Conservation (phyloP, 2,888 invertebrate genomes). For the Tanytarsus gracilentus region DNA sequence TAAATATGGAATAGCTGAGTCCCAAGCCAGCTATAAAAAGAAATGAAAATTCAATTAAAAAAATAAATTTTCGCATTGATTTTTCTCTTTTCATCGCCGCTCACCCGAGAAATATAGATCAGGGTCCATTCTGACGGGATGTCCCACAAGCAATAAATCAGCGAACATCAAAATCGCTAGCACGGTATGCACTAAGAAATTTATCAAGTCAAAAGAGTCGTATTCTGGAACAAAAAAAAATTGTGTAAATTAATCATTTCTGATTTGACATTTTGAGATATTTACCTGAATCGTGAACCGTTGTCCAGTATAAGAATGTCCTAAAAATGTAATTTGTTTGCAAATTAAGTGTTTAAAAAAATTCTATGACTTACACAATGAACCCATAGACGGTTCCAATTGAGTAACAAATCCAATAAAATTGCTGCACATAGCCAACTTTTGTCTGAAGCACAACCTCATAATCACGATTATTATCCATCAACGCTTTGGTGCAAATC, state of each 20-base stretch:
- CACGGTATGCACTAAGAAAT: conserved; percentile 43
- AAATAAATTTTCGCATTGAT: not conserved
- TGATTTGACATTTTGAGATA: not conserved
- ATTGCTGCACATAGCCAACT: conserved; percentile 39
- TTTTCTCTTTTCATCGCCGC: conserved; percentile 33
- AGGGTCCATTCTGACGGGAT: conserved; percentile 52
- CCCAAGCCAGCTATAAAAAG: conserved; percentile 51
- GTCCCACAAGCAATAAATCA: conserved; percentile 60
- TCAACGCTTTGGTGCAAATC: conserved; percentile 45
- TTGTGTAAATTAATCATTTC: conserved; percentile 11
- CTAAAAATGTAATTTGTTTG: not conserved
- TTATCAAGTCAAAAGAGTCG: conserved; percentile 42
- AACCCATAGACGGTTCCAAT: conserved; percentile 44
- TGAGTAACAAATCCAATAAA: conserved; percentile 43
- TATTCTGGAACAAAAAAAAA: conserved; percentile 35
- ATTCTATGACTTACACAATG: conserved; percentile 37
- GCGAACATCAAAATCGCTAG: conserved; percentile 55
- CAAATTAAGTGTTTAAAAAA: no score
- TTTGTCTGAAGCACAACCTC: conserved; percentile 37
- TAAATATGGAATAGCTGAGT: conserved; percentile 58
- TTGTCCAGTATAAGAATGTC: conserved; percentile 43
- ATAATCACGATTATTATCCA: conserved; percentile 45
- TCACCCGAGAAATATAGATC: conserved; percentile 36
- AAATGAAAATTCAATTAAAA: conserved; percentile 37
- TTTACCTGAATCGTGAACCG: conserved; percentile 62